phyloP scores from a whole-genome alignment of 2,797 vertebrate genomes.

The Acridotheres tristis region DNA sequence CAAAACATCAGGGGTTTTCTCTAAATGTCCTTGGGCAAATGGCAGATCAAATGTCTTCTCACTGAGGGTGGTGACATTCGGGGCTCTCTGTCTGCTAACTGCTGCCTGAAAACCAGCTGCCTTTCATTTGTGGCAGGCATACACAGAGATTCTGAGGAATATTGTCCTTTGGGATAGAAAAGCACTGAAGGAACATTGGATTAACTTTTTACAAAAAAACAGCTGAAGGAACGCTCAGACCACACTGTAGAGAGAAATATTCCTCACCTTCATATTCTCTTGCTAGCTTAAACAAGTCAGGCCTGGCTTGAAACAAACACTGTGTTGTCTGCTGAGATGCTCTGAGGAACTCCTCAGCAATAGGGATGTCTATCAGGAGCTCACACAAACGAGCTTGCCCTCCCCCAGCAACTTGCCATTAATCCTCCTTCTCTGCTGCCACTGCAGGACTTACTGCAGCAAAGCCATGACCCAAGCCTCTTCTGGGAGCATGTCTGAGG shows the following conservation, averaged over 20 bases:
- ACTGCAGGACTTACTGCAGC: neutral
- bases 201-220: neutral
- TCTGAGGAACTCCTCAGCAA: neutral
- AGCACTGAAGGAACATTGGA: neutral
- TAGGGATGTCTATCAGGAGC: neutral
- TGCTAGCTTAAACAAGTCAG: neutral
- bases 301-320: neutral
- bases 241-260: neutral
- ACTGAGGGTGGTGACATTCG: neutral
- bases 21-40: neutral
- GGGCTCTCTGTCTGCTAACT: neutral
- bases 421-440: neutral
- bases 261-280: neutral
- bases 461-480: neutral
- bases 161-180: neutral
- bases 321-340: neutral
- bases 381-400: neutral
- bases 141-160: neutral
- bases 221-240: neutral
- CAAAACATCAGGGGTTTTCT: neutral
- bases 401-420: neutral
- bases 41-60: neutral
- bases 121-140: neutral
- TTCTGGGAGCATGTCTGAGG: neutral
- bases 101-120: neutral